These are phyloP conservation scores for Gnathonemus echidnorhynchus DNA, from an alignment of 2,113 vertebrate species.

Conservation along the genomic window DNA sequence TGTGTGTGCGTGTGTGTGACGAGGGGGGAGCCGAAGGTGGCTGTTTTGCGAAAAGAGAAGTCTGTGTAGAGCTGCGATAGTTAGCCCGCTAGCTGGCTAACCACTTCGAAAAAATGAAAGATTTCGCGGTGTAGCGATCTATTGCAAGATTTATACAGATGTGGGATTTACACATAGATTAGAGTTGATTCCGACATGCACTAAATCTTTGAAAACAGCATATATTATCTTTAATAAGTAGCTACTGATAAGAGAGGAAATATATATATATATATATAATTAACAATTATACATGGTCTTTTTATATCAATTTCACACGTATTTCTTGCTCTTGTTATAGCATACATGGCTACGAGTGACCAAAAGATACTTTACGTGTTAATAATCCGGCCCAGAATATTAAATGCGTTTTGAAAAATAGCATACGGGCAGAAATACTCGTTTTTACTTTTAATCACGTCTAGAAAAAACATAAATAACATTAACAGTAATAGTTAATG, in stretches of 20 bases:
- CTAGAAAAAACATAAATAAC: background rate
- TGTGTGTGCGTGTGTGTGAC: constrained; percentile 19
- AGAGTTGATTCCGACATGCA: background rate
- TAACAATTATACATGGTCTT: background rate
- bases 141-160: background rate
- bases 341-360: background rate
- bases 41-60: constrained; percentile 27
- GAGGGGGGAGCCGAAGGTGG: constrained; percentile 17
- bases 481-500: background rate
- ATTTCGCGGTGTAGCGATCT: background rate
- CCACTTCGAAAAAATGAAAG: constrained; percentile 6
- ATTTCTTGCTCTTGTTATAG: background rate
- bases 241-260: background rate
- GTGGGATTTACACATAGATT: constrained; percentile 6
- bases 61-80: constrained; percentile 2
- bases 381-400: background rate
- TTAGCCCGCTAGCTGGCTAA: background rate
- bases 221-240: constrained; percentile 8
- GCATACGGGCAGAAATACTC: background rate
- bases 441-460: background rate
- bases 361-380: background rate
- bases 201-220: background rate
- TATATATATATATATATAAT: background rate
- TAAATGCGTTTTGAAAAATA: background rate
- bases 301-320: background rate